Evolutionary conservation across 2,888 invertebrate genomes (phyloP).

Genomic region (Hypomecis atomaria): DNA sequence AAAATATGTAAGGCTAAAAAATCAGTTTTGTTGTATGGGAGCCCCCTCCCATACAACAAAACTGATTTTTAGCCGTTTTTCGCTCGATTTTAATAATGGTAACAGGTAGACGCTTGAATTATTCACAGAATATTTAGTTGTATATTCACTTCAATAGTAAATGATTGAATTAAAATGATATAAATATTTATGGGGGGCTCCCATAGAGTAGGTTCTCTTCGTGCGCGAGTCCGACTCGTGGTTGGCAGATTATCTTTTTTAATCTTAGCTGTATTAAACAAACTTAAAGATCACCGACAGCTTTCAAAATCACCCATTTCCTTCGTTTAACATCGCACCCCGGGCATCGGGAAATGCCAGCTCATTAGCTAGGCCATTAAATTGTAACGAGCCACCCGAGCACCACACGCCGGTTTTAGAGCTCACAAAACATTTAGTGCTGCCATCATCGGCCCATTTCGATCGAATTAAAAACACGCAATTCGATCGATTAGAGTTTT

Average conservation of each 20-base stretch:
- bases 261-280: background rate
- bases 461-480: slow-evolving; percentile 33
- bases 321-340: slow-evolving; percentile 20
- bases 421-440: slow-evolving; percentile 50
- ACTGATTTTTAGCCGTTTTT: no score
- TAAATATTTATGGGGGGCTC: no score
- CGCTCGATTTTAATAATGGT: no score
- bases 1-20: no score
- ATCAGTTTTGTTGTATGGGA: no score
- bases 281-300: slow-evolving; percentile 2
- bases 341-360: slow-evolving; percentile 41
- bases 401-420: slow-evolving; percentile 40
- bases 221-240: background rate
- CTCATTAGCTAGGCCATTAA: slow-evolving; percentile 59
- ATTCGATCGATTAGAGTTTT: slow-evolving; percentile 30
- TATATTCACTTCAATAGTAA: no score
- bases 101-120: no score
- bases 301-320: slow-evolving; percentile 14
- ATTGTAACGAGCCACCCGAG: slow-evolving; percentile 51
- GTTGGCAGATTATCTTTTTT: background rate
- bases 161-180: no score
- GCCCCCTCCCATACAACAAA: no score
- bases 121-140: no score
- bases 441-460: slow-evolving; percentile 45
- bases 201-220: no score